Evolutionary conservation across 2,888 invertebrate genomes (phyloP), one percentile per base, ranked within the genome.

Genomic region (Leptothorax acervorum): DNA sequence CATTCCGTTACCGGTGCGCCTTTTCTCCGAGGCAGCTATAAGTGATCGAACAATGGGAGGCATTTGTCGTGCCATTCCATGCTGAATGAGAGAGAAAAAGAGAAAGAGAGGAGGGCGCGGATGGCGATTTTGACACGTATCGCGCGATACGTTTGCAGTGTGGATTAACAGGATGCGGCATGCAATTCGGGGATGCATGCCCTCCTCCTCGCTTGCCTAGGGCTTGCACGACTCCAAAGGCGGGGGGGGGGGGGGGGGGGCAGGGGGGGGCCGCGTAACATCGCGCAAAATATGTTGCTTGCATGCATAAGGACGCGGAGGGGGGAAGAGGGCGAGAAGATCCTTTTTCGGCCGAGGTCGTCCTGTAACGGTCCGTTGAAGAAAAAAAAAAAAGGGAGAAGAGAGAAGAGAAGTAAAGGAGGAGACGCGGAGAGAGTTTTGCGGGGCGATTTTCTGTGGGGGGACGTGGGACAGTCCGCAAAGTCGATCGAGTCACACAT

Each of bases 151-250:
- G 42, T 79, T 71, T 60, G 60, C 60, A 79, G 53, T 86, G 66
- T 86, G 66, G 82, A 78, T 74, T 74, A 82, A 84, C 68, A 63
- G 75, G 79, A 89, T 86, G 89, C 85, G 85, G 66, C 89, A 89
- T 89, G 89, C 89, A 89, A 55, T 65, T 79, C 83, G 78, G 70
- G 18, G 63, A 84, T 70, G 68, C 62, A 45, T 48, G 60, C 55
- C 65, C 57, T 65, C 60, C 48, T 53, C 82, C 78, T 78, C 18
- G 63, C 82, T 63, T 65, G 42, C 53, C 79, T 48, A 23, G 23
- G 60, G 39, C 79, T 79, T 60, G 39, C 74, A 23, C 48, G 28
- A 28, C 1, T 73, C 28, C 74, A 48, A 73, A 81, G 73, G 45
- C 18, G 35, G 48, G 35, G 48, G 42, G 28, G 23, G 23, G 23